Evolutionary conservation across 2,888 invertebrate genomes (phyloP), one percentile per base, ranked within the genome.

Genomic region (Spodoptera littoralis): DNA sequence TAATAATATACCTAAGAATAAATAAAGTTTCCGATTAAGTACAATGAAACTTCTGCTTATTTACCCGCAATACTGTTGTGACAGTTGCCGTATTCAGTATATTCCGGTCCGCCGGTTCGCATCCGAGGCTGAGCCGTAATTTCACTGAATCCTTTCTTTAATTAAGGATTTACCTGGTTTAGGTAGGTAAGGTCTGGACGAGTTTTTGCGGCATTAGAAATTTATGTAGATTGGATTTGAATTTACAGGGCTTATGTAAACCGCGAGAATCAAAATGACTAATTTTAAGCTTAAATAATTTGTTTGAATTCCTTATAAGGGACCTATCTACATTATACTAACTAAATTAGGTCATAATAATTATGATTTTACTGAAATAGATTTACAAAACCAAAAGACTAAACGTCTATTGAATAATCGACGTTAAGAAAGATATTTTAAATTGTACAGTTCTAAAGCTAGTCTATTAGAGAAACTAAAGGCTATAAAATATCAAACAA

Each of bases 141-240:
- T 69, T 61, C 61, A 18, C 45, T 52, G 60, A 66, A 77, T 77
- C 75, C 65, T 65, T 69, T 76, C 69, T 77, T 77, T 76, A 76
- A 77, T 76, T 77, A 73, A 76, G 64, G 77, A 73, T 77, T 69
- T 77, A 76, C 74, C 77, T 77, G 77, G 30, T 43, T 65, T 65
- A 69, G 46, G 58, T 65, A 69, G 46, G 58, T 62, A 52, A 58
- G 47, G 69, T 56, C 41, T 47, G 68, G 58, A 11, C 48, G 58
- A 52, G 72, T 77, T 77, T 73, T 73, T 77, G 70, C 47, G 61
- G 68, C 56, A 27, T 56, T 30, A 54, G 47, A 57, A 64, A 70
- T 75, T 63, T 75, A 57, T 54, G 22, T 63, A 54, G 60, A 58
- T 43, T 11, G 53, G 30, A 44, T 67, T 67, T 54, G 68, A 73